Conservation (phyloP, 2,113 vertebrate genomes). For the Pitta sordida region DNA sequence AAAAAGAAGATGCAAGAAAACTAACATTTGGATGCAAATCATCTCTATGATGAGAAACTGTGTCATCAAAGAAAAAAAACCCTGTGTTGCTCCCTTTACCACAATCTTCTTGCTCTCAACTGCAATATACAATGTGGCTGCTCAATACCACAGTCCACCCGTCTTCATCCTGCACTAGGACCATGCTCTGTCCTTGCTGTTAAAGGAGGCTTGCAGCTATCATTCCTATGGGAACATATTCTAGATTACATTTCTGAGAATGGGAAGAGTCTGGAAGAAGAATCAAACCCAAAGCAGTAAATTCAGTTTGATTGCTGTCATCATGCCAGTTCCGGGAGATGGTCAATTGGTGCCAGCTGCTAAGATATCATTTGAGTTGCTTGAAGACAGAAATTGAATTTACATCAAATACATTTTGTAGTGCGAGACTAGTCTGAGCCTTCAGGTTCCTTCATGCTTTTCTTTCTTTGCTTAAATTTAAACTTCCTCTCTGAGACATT, state of each 20-base stretch:
- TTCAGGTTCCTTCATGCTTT: neutral
- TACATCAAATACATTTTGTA: constrained; percentile 39
- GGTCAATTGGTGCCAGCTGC: constrained; percentile 56
- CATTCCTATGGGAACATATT: constrained; percentile 17
- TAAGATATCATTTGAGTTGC: constrained; percentile 10
- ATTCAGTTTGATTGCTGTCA: constrained; percentile 63
- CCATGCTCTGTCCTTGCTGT: neutral
- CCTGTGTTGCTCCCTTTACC: neutral
- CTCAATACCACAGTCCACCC: neutral
- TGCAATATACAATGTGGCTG: neutral
- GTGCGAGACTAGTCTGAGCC: neutral
- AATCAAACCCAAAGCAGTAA: constrained; percentile 56
- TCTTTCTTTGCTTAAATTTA: neutral
- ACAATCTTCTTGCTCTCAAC: neutral
- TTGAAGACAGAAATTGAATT: constrained; percentile 46
- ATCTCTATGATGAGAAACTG: neutral
- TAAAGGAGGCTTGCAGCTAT: neutral
- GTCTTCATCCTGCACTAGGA: neutral
- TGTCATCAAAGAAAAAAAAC: neutral
- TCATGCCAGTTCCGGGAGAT: constrained; percentile 45
- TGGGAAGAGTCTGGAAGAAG: constrained; percentile 39
- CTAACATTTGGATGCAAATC: neutral
- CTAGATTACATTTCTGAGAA: constrained; percentile 58
- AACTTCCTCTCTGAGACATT: neutral
- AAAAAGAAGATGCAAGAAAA: neutral